Evolutionary conservation across 1,140 invertebrate genomes (phyloP), one percentile per base, ranked within the genome.

Genomic region (Bombus vancouverensis): DNA sequence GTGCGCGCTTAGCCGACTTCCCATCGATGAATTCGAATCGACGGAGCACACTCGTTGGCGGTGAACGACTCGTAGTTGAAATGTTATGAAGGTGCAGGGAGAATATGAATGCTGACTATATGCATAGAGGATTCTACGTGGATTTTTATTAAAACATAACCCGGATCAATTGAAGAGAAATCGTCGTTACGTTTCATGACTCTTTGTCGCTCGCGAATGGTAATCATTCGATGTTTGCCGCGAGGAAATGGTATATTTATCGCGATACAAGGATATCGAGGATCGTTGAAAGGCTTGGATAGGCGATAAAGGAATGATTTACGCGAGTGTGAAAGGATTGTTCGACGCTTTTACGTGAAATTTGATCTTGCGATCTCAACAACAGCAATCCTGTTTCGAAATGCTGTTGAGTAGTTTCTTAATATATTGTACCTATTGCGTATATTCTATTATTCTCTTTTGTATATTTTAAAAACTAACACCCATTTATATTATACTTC

Each of bases 21-120:
- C 75, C 28, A n/a, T 70, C 39, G 47, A 79, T 70, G 83, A 62
- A 79, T 79, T 42, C 53, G 76, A 68, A 72, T 85, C 74, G 81
- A 70, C 37, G 28, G 12, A 10, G 28, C 34, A n/a, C 44, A 15
- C 42, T 12, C 72, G 6, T 53, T 9, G 57, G 28, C 13, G 15
- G 8, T 8, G 57, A 59, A 72, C 28, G 37, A 53, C 59, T n/a
- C 13, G 22, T 32, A 9, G 72, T 57, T 42, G 72, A 42, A 76
- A 83, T n/a, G 70, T 44, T 70, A 53, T 22, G 65, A 70, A 25
- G n/a, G 34, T 25, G 57, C 5, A 28, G 25, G 37, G 32, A 28
- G 59, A 62, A 70, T 47, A 53, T 9, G 8, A 37, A 4, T 42
- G 39, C n/a, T 2, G 37, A 18, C 13, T 28, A 25, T 39, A 25